phyloP scores from a whole-genome alignment of 1,140 invertebrate genomes.

The Venturia canescens region DNA sequence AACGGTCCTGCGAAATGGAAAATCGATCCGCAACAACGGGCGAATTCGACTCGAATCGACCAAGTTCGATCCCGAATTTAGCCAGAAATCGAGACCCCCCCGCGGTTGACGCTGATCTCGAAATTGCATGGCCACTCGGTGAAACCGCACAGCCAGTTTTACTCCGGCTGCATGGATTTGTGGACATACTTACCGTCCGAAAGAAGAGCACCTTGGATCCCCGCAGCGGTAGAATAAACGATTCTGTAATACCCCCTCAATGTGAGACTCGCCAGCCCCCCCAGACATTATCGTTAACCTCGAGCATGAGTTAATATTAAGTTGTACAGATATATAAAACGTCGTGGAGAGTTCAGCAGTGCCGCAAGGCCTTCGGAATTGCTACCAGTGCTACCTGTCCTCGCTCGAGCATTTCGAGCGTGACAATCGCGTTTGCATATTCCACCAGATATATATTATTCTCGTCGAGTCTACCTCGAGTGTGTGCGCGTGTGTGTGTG shows the following conservation, averaged over 20 bases:
- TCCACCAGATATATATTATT: constrained; percentile 17
- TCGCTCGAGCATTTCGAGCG: constrained; percentile 35
- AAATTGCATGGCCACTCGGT: too few species aligned
- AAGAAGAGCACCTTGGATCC: not conserved
- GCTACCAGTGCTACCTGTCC: constrained; percentile 20
- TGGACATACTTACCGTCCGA: not conserved
- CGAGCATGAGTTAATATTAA: constrained; percentile 18
- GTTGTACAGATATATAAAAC: not conserved
- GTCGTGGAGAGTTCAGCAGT: not conserved
- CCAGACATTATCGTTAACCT: constrained; percentile 22
- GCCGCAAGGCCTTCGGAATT: constrained; percentile 8
- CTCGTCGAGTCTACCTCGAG: too few species aligned
- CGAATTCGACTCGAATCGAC: too few species aligned
- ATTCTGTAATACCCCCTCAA: not conserved
- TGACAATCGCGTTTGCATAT: constrained; percentile 37
- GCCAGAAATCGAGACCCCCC: too few species aligned
- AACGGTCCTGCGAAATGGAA: too few species aligned
- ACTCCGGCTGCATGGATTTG: not conserved
- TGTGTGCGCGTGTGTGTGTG: too few species aligned
- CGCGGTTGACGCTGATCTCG: too few species aligned
- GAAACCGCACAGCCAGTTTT: too few species aligned
- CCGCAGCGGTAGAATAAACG: not conserved
- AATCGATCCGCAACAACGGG: too few species aligned
- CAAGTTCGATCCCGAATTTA: too few species aligned
- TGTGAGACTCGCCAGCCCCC: not conserved